A percentile compares a stretch with the other conserved stretches of the same genome.
Conservation (phyloP, 2,888 invertebrate species). For the Trachelus tabidus region DNA sequence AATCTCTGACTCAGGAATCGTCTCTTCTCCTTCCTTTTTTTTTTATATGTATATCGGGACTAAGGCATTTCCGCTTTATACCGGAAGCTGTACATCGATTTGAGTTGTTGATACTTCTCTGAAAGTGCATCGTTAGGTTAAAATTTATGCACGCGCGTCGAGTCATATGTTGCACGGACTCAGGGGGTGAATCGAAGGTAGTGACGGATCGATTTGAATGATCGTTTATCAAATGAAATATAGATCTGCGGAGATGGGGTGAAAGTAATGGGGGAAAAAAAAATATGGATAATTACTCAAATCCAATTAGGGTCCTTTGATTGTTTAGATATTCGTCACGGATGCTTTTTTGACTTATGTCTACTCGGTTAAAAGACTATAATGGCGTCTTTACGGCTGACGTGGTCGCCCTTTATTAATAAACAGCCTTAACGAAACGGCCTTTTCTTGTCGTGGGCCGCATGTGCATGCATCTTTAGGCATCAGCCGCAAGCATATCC, state of each 20-base stretch:
- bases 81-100: background rate
- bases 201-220: background rate
- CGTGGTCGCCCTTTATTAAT: constrained; percentile 11
- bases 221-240: background rate
- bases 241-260: background rate
- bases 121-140: background rate
- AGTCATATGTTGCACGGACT: background rate
- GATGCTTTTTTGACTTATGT: background rate
- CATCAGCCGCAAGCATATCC: background rate
- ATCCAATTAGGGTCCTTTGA: background rate
- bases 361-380: background rate
- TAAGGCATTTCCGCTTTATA: background rate
- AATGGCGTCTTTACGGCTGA: background rate
- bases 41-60: background rate
- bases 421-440: constrained; percentile 14
- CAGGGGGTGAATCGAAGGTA: background rate
- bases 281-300: background rate
- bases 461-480: background rate
- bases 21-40: background rate
- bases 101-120: background rate
- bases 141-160: background rate
- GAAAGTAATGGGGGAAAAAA: background rate
- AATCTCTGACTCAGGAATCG: background rate
- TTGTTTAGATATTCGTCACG: background rate
- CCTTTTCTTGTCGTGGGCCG: constrained; percentile 3